Base-by-base conservation (phyloP, 2,888 invertebrate species). In the Phrixothrix hirtus region DNA sequence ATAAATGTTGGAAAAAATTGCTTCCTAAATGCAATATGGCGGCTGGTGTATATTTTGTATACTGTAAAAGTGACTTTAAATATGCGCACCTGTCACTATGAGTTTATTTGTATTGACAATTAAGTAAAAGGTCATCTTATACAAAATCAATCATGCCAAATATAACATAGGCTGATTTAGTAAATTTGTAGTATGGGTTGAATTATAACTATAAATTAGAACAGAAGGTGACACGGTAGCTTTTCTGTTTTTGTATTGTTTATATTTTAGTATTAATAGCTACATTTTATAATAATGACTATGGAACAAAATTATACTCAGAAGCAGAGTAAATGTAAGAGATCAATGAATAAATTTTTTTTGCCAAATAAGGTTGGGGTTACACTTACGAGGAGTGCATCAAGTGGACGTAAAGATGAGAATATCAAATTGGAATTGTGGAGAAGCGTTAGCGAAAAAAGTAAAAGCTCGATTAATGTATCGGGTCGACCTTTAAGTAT, bases 341-440 rank as follows among this genome's bases (percentile, higher is more conserved):
- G 73, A 52, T 66, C 69, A 10, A 64, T 72, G 37, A 63, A 67
- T 37, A 73, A 70, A 62, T 69, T 73, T 41, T 59, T 75, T 44
- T 61, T 75, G 51, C 73, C 74, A 21, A 76, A 76, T 63, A 75
- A 74, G 62, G 74, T 76, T 30, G 75, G 76, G 43, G 68, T 74
- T 38, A 68, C 68, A 16, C 21, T 42, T 5, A 44, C 36, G 15
- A 57, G 38, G 26, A 49, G 52, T 32, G 43, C 47, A 6, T 47
- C 46, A 4, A 55, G 11, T 45, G 59, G 42, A 50, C 58, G 35
- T 27, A 45, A 7, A 49, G 47, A 45, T 41, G 47, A 56, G 53
- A 32, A 52, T 72, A 12, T 66, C 63, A 48, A 61, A 68, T 59
- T 26, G 44, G 6, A 59, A 59, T 41, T 52, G 43, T 44, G 57